These are phyloP conservation scores for Yoshiicerus persimilis DNA, from an alignment of 1,140 invertebrate genomes.

Conservation along the genomic window DNA sequence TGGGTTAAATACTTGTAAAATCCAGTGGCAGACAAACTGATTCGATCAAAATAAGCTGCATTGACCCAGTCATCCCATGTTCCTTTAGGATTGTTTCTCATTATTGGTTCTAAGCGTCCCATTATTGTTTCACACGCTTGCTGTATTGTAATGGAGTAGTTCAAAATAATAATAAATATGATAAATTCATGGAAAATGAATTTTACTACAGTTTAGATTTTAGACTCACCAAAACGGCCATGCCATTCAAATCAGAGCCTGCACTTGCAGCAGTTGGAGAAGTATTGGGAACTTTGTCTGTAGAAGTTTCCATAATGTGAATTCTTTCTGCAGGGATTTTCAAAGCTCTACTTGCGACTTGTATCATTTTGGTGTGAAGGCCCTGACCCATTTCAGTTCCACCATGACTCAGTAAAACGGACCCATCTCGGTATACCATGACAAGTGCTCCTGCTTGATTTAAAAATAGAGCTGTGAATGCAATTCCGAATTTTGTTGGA, in stretches of 20 bases:
- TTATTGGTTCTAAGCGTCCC: slow-evolving; percentile 75
- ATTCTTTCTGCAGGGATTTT: slow-evolving; percentile 74
- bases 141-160: slow-evolving; percentile 55
- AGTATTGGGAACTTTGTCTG: slow-evolving; percentile 93
- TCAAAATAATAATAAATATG: neutral
- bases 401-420: slow-evolving; percentile 82
- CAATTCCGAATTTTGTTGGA: slow-evolving; percentile 89
- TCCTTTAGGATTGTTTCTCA: slow-evolving; percentile 72
- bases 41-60: slow-evolving; percentile 75
- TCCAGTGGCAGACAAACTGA: slow-evolving; percentile 81
- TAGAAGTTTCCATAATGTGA: slow-evolving; percentile 83
- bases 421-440: slow-evolving; percentile 88
- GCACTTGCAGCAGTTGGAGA: slow-evolving; percentile 88
- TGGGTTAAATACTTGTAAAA: slow-evolving; percentile 65
- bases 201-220: neutral
- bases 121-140: slow-evolving; percentile 79
- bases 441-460: slow-evolving; percentile 89
- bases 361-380: slow-evolving; percentile 92
- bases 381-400: slow-evolving; percentile 95
- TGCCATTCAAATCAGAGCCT: slow-evolving; percentile 91
- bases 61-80: slow-evolving; percentile 84
- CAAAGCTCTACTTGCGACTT: slow-evolving; percentile 75
- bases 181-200: neutral
- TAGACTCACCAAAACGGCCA: slow-evolving; percentile 77
- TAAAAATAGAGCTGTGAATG: slow-evolving; percentile 75